These are phyloP conservation scores for Pogonocichla stellata DNA, from an alignment of 2,113 vertebrate species.

Conservation along the genomic window DNA sequence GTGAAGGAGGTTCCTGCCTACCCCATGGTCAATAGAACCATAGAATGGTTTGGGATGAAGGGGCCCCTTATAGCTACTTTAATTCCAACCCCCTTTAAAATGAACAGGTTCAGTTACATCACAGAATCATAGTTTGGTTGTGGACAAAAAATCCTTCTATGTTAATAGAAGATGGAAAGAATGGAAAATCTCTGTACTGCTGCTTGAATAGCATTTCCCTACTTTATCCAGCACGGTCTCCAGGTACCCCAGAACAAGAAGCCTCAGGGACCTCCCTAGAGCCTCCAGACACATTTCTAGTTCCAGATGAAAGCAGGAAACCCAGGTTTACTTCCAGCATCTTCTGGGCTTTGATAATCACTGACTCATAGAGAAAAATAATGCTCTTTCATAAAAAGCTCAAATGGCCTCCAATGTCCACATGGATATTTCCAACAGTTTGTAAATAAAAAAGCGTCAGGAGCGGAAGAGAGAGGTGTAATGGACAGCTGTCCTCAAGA, in stretches of 20 bases:
- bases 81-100: background rate
- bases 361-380: too few species aligned
- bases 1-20: background rate
- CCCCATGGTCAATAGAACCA: background rate
- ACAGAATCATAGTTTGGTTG: background rate
- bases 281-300: background rate
- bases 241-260: background rate
- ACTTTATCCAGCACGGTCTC: background rate
- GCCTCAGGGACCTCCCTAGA: background rate
- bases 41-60: background rate
- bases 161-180: background rate
- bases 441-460: background rate
- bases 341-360: background rate
- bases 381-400: background rate
- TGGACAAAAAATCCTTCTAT: background rate
- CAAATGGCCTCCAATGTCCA: too few species aligned
- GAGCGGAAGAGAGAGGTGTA: background rate
- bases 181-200: background rate
- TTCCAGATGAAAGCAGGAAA: background rate
- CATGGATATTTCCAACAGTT: accelerated
- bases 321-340: background rate
- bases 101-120: background rate
- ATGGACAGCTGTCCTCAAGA: background rate
- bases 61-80: too few species aligned
- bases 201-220: background rate